Base-by-base conservation (phyloP, 1,140 invertebrate genomes). In the Aphelinus atriplicis region DNA sequence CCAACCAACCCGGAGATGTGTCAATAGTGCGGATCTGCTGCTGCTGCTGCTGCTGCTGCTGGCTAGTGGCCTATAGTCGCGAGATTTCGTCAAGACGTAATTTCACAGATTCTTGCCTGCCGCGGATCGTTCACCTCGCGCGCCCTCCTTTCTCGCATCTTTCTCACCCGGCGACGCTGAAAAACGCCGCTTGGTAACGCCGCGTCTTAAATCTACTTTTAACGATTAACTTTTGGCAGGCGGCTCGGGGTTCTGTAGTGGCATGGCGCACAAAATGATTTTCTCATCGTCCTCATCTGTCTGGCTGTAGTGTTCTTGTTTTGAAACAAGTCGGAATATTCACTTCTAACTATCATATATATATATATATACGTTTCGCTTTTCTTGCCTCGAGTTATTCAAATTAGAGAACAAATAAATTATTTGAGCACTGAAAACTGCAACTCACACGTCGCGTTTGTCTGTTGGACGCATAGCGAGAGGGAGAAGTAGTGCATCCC, bases 61-160 rank as follows among this genome's bases (percentile, higher is more conserved):
- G 43, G 67, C 10, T 57, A 2, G 26, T 42, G 26, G 50, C 50
- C 53, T 43, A 10, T 46, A 42, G 45, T 3, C 56, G 9, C 46
- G 51, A 42, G 65, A 72, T 74, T 74, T 74, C 72, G 72, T 74
- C 72, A 74, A 74, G 65, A 62, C 72, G 65, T 74, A 68, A 74
- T 68, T 74, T 74, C 65, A 74, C 48, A 46, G 72, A 75, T 70
- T 69, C 73, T 69, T 69, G 63, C 63, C 51, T 50, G 53, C 66
- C 73, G 26, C 26, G 26, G 73, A 75, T 75, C 73, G 72, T 68
- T 73, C 71, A 73, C 71, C 71, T 73, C n/a, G 60, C n/a, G 63
- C 48, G 72, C 56, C 63, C 62, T 67, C 48, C 71, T 73, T 72
- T 65, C 55, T 45, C 43, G 6, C 47, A 70, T 51, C 58, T 63